Evolutionary conservation across 1,140 invertebrate species (phyloP), one percentile per base, ranked within the genome.

Genomic region (Caligus rogercresseyi): DNA sequence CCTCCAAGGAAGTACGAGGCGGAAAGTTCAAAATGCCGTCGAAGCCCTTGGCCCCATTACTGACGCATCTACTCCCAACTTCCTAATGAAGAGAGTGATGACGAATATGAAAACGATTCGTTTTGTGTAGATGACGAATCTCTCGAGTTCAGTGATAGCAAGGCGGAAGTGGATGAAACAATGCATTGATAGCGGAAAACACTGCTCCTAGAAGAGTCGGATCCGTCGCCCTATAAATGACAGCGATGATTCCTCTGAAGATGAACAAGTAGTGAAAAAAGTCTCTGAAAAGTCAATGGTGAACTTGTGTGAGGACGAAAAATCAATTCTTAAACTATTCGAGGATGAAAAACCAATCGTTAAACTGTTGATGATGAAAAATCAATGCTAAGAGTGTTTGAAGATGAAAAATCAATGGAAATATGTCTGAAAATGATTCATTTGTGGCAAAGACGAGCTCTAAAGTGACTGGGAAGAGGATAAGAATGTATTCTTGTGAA

Each of bases 71-170:
- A 26, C 24, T 60, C 57, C 1, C 57, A 60, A 21, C 20, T 56
- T 13, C 54, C 54, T 21, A 25, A 56, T 13, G 18, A 20, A 25
- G 54, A 56, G 15, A 43, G 31, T 43, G 54, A 26, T 13, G 24
- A 25, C 18, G 57, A 3, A 43, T 60, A 60, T 25, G 24, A 60
- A 43, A 25, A 25, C 1, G 57, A 60, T 15, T 60, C 57, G n/a
- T 60, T 60, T 25, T 25, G 23, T 21, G 57, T 60, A 1, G 23
- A 31, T 13, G 26, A 60, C 24, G 57, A 60, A 11, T 13, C 13
- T 16, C 13, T 54, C 4, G 53, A 54, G 16, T 54, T 15, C 21
- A 23, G n/a, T 43, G 31, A 43, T 43, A 43, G 31, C 31, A 43
- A 43, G 31, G 31, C 7, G 7, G n/a, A 43, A 11, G 31, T 7